phyloP scores from a whole-genome alignment of 2,888 invertebrate genomes.

The Cybosia mesomella region DNA sequence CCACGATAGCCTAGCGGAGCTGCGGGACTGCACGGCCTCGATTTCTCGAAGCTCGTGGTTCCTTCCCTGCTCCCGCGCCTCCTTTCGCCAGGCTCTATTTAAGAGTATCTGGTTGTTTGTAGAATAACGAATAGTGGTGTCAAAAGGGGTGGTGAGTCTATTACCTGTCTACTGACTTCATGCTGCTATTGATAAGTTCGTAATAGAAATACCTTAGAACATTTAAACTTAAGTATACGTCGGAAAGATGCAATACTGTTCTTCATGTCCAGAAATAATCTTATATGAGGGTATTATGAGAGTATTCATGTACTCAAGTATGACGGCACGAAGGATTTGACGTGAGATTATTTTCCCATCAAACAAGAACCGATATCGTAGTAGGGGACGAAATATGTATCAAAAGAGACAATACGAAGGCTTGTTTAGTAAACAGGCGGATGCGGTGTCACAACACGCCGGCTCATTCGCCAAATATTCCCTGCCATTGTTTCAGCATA shows the following conservation, averaged over 20 bases:
- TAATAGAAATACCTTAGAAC: not conserved
- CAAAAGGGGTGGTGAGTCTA: too few relatives aligned
- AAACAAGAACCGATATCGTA: conserved; percentile 24
- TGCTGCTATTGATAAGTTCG: too few relatives aligned
- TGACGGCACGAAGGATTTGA: not conserved
- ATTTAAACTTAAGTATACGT: too few relatives aligned
- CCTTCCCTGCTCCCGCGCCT: too few relatives aligned
- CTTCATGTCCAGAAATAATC: not conserved
- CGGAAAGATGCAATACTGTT: too few relatives aligned
- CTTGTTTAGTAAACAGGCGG: conserved; percentile 71
- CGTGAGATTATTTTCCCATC: conserved; percentile 2
- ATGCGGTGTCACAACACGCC: conserved; percentile 62
- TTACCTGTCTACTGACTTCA: too few relatives aligned
- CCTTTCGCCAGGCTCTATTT: too few relatives aligned
- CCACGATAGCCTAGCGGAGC: too few relatives aligned
- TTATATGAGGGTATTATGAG: not conserved
- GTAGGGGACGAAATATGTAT: conserved; percentile 56
- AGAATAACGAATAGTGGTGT: too few relatives aligned
- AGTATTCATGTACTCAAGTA: not conserved
- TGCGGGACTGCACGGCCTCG: too few relatives aligned
- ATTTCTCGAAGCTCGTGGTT: too few relatives aligned
- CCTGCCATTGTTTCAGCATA: conserved; percentile 44
- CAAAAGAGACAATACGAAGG: conserved; percentile 52
- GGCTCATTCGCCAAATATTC: conserved; percentile 63
- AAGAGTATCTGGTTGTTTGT: too few relatives aligned